phyloP scores from a whole-genome alignment of 1,140 invertebrate genomes.

The Brachionus rotundiformis region DNA sequence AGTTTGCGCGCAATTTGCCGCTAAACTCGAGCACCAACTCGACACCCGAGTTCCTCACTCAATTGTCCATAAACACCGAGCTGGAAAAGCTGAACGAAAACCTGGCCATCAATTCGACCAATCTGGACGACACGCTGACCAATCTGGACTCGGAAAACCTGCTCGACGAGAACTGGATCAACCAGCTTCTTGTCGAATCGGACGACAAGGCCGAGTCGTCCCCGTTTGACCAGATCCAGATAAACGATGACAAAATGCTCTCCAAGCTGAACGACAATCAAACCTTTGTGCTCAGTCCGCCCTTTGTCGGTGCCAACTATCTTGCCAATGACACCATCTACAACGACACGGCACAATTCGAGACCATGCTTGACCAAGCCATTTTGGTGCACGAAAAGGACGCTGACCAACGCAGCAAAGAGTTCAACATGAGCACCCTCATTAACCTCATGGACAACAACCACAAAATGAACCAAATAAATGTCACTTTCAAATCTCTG shows the following conservation, averaged over 20 bases:
- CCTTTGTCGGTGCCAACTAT: background rate
- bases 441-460: background rate
- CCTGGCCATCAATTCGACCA: background rate
- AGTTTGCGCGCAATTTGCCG: background rate
- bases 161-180: background rate
- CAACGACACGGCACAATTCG: slow-evolving; percentile 19
- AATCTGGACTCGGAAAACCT: slow-evolving; percentile 1
- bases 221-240: slow-evolving; percentile 9
- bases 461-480: background rate
- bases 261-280: slow-evolving; percentile 8
- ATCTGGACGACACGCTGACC: background rate
- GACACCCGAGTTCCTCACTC: background rate
- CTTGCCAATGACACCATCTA: background rate
- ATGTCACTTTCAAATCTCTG: background rate
- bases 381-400: background rate
- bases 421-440: background rate
- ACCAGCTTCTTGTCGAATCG: background rate
- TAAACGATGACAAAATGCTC: slow-evolving; percentile 26
- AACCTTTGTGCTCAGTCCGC: background rate
- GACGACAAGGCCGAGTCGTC: background rate
- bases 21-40: background rate
- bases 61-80: background rate
- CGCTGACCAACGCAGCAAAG: background rate
- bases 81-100: slow-evolving; percentile 33
- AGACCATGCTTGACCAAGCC: slow-evolving; percentile 15